Conservation (phyloP, 2,113 vertebrate species). For the Martes martes region DNA sequence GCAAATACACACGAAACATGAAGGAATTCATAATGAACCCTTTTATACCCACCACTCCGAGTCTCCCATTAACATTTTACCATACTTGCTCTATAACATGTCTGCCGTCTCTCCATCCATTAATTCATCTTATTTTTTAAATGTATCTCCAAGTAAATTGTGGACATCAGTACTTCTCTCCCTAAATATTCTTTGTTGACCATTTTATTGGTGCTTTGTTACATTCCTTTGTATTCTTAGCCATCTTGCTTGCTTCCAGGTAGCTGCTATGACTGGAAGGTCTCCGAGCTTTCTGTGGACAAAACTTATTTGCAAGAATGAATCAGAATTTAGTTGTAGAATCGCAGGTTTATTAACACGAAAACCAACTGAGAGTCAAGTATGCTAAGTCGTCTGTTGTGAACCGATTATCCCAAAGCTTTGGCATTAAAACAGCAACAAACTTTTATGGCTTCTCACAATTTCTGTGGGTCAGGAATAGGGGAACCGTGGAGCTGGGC, state of each 20-base stretch:
- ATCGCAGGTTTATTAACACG: background rate
- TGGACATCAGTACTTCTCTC: background rate
- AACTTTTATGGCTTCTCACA: background rate
- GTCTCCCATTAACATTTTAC: background rate
- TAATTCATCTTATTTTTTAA: background rate
- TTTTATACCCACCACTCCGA: background rate
- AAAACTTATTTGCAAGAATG: background rate
- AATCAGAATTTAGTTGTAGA: background rate
- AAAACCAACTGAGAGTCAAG: background rate
- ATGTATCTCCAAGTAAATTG: background rate
- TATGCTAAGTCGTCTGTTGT: background rate
- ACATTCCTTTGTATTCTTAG: background rate
- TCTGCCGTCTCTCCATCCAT: background rate
- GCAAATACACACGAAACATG: background rate
- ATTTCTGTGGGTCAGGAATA: background rate
- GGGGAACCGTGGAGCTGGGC: background rate
- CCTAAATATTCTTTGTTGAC: background rate
- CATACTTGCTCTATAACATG: background rate
- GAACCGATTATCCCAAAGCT: background rate
- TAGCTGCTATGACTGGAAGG: background rate
- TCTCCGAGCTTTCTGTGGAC: background rate
- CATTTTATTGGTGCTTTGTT: background rate
- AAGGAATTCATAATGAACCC: background rate
- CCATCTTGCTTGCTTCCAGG: background rate
- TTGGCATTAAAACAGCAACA: background rate